phyloP scores from a whole-genome alignment of 2,797 vertebrate species.

The Natrix natrix region DNA sequence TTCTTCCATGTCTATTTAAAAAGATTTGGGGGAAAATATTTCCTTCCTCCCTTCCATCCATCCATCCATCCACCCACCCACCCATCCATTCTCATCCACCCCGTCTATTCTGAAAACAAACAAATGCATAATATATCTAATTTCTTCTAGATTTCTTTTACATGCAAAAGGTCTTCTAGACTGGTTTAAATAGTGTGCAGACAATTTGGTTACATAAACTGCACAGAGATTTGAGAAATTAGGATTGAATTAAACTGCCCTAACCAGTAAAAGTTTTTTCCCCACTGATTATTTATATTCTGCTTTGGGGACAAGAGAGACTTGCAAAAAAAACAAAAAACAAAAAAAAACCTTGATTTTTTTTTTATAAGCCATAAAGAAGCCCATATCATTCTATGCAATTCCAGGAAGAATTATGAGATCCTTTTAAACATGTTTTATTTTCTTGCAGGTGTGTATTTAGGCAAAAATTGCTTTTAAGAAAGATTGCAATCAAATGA shows the following conservation, averaged over 20 bases:
- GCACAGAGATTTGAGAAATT: neutral
- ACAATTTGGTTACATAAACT: neutral
- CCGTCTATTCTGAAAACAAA: neutral
- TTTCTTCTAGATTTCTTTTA: neutral
- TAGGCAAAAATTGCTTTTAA: conserved; percentile 20
- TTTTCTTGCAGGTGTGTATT: conserved; percentile 48
- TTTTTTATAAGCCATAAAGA: neutral
- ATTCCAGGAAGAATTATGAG: neutral
- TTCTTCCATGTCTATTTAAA: neutral
- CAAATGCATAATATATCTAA: neutral
- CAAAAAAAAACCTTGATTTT: neutral
- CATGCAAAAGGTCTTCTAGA: neutral
- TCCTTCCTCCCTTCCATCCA: neutral
- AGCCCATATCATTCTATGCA: neutral
- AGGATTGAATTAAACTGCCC: neutral
- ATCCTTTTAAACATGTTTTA: conserved; percentile 3
- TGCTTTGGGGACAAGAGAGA: neutral
- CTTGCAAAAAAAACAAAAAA: conserved; percentile 6
- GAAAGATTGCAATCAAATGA: conserved; percentile 45
- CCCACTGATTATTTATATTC: neutral
- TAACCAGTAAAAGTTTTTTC: neutral
- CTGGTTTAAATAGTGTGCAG: neutral
- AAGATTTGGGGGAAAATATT: neutral
- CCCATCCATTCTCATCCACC: neutral
- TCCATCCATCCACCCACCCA: no score